These are phyloP conservation scores for Centruroides sculpturatus DNA, from an alignment of 1,140 invertebrate species.

Conservation along the genomic window DNA sequence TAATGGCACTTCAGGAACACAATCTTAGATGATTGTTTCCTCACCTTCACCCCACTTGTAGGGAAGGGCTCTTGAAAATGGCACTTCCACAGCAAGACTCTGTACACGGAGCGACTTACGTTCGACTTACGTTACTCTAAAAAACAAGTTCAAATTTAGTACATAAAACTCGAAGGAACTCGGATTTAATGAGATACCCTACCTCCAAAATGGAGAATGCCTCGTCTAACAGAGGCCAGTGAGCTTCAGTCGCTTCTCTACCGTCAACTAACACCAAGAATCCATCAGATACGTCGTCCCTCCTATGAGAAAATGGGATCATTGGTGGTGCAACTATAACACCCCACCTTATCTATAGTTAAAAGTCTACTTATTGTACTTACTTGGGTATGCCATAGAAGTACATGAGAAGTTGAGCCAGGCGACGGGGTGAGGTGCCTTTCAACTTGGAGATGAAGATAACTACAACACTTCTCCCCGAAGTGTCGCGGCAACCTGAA, in stretches of 20 bases:
- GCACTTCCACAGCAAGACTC: not conserved
- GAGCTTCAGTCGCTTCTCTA: not conserved
- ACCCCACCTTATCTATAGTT: not conserved
- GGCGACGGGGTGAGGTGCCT: conserved; percentile 22
- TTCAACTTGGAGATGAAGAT: conserved; percentile 21
- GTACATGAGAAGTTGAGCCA: conserved; percentile 25
- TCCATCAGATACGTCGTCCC: not conserved
- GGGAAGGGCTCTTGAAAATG: not conserved
- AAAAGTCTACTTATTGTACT: not conserved
- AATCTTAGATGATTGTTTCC: not conserved
- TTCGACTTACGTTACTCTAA: conserved; percentile 2
- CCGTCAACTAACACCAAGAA: not conserved
- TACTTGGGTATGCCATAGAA: conserved; percentile 25
- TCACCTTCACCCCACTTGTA: not conserved
- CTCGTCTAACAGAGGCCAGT: not conserved
- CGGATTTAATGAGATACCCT: not conserved
- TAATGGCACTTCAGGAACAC: not conserved
- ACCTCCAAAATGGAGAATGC: not conserved
- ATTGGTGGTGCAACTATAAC: not conserved
- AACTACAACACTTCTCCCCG: conserved; percentile 21
- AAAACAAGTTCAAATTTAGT: not conserved
- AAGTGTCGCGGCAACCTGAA: conserved; percentile 23
- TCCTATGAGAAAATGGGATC: not conserved
- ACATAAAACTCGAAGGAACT: not conserved
- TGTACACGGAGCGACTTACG: not conserved